Base-by-base conservation (phyloP, 2,113 vertebrate genomes). In the Uria lomvia region DNA sequence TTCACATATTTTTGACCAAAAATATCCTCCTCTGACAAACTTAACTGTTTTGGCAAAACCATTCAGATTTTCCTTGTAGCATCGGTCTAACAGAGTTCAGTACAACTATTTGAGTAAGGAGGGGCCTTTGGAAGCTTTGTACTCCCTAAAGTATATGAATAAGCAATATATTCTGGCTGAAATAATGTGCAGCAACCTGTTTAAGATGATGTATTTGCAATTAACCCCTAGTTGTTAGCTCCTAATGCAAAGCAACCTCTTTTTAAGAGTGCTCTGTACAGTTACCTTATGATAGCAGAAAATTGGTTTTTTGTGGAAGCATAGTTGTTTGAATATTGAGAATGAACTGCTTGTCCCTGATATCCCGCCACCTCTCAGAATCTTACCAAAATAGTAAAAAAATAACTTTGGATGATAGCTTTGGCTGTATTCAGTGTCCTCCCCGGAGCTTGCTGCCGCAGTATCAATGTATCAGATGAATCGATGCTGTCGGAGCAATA, bases 381-480 rank as follows among this genome's bases (percentile, higher is more conserved):
- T 71, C 73, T 82, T 77, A 81, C 52, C 29, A 34, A 92, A 93
- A 92, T 6, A 84, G 55, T 92, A 27, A 66, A 84, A 95, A 95
- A 96, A 82, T 55, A 94, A 81, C 90, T 96, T 97, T 81, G 89
- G 60, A 52, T 96, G 95, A 94, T 90, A 74, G 91, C 49, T 88
- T 68, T 97, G 95, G 75, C 97, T 93, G 88, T 60, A 7, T 58
- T 96, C 87, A 63, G 92, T 93, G 94, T 90, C 93, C 95, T 96
- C 94, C 95, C 96, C 0, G 42, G 96, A 97, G 94, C 94, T 93
- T 52, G 91, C 82, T 94, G 96, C 88, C 86, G 96, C 92, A 79
- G 73, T 97, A 97, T 98, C 97, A 98, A 96, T 95, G 94, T 95
- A 97, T 97, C 95, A 97, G 97, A 97, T 97, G 97, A 97, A 97